Base-by-base conservation (phyloP, 2,113 vertebrate species). In the Taurulus bubalis region DNA sequence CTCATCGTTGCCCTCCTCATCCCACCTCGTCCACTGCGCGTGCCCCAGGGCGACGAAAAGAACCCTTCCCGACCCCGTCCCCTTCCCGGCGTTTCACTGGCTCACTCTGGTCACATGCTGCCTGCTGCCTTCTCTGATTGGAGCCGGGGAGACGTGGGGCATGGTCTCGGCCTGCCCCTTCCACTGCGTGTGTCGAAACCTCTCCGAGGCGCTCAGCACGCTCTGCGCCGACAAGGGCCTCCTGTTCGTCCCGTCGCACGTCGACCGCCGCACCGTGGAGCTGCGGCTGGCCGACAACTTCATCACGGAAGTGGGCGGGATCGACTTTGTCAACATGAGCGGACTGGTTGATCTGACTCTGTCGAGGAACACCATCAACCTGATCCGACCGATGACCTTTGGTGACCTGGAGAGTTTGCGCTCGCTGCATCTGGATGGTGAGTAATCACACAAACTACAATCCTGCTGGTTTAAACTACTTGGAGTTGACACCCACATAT, bases 201-300 rank as follows among this genome's bases (percentile, higher is more conserved):
- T 97, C 53, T 97, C 97, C 0, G 97, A 97, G 87, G 97, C 97
- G 0, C 95, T 98, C 26, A 97, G 97, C 94, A 98, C 97, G 0
- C 96, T 98, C 6, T 98, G 97, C 1, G 97, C 96, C 64, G 96
- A 98, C 93, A 97, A 97, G 85, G 97, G 97, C 45, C 95, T 98
- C 59, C 95, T 98, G 38, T 98, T 96, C 0, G 95, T 98, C 40
- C 97, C 97, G 0, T 94, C 95, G 3, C 95, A 97, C 83, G 95
- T 98, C 28, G 97, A 98, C 95, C 94, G 96, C 3, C 95, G 97
- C 70, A 98, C 97, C 0, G 97, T 98, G 47, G 97, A 98, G 91
- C 94, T 98, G 73, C 94, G 96, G 14, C 93, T 98, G 86, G 97
- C 97, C 0, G 97, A 98, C 93, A 98, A 98, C 92, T 98, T 97